Evolutionary conservation across 2,888 invertebrate genomes (phyloP).

Genomic region (Thera obeliscata): DNA sequence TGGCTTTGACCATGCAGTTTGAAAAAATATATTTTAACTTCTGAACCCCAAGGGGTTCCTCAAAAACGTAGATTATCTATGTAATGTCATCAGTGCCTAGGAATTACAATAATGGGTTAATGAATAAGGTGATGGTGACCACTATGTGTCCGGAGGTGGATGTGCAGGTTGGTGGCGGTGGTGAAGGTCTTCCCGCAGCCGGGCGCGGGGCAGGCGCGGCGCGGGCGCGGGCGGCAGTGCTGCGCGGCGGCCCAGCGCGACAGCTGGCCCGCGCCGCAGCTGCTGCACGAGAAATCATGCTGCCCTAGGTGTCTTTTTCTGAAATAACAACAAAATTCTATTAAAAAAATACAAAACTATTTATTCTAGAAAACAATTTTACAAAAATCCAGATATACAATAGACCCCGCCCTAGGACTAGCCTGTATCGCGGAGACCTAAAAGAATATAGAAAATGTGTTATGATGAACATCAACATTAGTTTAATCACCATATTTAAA

Average conservation of each 20-base stretch:
- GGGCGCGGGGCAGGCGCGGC: slow-evolving; percentile 51
- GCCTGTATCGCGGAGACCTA: too few species aligned
- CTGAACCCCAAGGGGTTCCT: too few species aligned
- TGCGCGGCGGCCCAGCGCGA: slow-evolving; percentile 55
- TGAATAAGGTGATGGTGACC: slow-evolving; percentile 45
- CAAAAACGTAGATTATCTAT: too few species aligned
- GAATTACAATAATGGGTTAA: background rate
- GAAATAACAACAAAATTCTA: slow-evolving; percentile 21
- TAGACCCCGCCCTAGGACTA: too few species aligned
- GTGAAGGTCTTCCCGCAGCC: slow-evolving; percentile 62
- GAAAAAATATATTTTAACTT: too few species aligned
- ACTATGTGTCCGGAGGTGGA: slow-evolving; percentile 59
- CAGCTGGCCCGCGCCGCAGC: slow-evolving; percentile 52
- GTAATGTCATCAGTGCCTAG: too few species aligned
- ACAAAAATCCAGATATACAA: too few species aligned
- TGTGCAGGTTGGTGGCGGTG: slow-evolving; percentile 59
- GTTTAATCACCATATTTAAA: too few species aligned
- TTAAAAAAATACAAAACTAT: background rate
- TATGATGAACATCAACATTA: too few species aligned
- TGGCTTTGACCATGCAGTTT: too few species aligned
- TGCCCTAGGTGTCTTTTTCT: slow-evolving; percentile 58
- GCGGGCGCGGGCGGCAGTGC: slow-evolving; percentile 53
- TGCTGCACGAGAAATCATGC: slow-evolving; percentile 53
- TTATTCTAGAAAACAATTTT: too few species aligned
- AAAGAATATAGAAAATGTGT: too few species aligned